Conservation (phyloP, 2,888 invertebrate species). For the Nephrotoma guestfalica region DNA sequence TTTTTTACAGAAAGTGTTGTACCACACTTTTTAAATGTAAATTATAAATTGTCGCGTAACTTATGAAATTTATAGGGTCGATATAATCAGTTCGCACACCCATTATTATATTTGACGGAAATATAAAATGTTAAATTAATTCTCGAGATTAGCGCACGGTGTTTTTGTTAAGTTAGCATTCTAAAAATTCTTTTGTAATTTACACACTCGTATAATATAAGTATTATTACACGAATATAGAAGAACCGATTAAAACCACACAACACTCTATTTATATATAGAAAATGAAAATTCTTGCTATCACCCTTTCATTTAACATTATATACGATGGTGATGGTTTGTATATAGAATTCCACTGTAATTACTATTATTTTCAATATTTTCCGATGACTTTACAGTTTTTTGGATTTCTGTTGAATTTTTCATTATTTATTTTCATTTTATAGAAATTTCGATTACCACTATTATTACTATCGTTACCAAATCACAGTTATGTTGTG, state of each 20-base stretch:
- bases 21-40: too few relatives aligned
- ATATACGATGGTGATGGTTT: not conserved
- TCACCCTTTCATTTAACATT: not conserved
- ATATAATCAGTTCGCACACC: not conserved
- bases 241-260: not conserved
- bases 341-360: not conserved
- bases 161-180: not conserved
- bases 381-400: not conserved
- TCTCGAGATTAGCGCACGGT: not conserved
- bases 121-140: not conserved
- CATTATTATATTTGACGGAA: not conserved
- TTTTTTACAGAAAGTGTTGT: too few relatives aligned
- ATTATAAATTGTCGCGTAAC: not conserved
- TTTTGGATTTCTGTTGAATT: not conserved
- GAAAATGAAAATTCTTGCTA: not conserved
- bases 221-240: too few relatives aligned
- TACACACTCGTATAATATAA: not conserved
- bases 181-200: not conserved
- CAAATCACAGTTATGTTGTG: not conserved
- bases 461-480: not conserved
- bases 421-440: not conserved
- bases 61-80: not conserved
- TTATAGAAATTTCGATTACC: too few relatives aligned
- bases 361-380: not conserved
- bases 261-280: not conserved